Base-by-base conservation (phyloP, 2,888 invertebrate genomes). In the Podabrus alpinus region DNA sequence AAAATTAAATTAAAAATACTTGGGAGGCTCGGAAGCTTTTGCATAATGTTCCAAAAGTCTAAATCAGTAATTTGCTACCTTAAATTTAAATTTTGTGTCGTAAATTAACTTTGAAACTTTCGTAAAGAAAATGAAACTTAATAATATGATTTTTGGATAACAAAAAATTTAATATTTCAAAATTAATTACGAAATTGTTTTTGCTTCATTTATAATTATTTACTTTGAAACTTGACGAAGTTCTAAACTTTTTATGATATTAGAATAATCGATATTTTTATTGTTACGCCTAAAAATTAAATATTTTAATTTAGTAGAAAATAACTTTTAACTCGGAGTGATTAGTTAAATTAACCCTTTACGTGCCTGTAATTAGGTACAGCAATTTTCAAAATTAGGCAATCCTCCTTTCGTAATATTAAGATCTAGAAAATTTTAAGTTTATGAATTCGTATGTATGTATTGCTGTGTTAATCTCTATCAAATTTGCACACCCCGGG, bases 91-190 rank as follows among this genome's bases (percentile, higher is more conserved):
- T 59, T 71, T 71, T 71, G 59, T 64, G 70, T 45, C 17, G 64
- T 71, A 71, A 71, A 62, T 71, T 45, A 66, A 71, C 70, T 62
- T 62, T 71, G 64, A 71, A 71, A 71, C 64, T 64, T 71, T 71
- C 45, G 59, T 59, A 24, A 69, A 69, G 69, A 61, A 61, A 68
- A 17, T 21, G 59, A 59, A 24, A 59, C 61, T 71, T 71, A 64
- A 25, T 25, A 29, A 71, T 24, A n/a, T 59, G 64, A 71, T 64
- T 15, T 25, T 15, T 25, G 60, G 61, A 62, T 69, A 21, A 16
- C 29, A 64, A 45, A 71, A 29, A 69, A 69, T 59, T 61, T 69
- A 69, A 69, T 69, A 69, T 62, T 29, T 67, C 16, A 67, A 67
- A 67, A 67, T 67, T 29, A 67, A 15, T 29, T 29, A 15, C 16